A percentile compares a stretch with the other conserved stretches of the same genome.
phyloP scores from a whole-genome alignment of 1,140 invertebrate genomes.

The Psilanteris sp. region DNA sequence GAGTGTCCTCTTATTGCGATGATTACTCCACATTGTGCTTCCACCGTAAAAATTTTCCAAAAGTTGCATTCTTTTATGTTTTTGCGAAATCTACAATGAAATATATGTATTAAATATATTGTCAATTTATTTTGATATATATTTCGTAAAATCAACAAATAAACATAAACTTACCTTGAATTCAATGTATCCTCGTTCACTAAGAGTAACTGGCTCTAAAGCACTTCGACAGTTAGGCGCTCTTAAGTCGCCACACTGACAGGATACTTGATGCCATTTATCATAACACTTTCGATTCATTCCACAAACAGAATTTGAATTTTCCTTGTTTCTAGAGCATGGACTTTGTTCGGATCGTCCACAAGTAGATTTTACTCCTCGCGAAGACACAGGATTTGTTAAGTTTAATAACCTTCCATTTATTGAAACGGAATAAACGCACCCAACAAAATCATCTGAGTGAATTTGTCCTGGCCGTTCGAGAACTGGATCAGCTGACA shows the following conservation, averaged over 20 bases:
- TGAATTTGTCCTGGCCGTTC: constrained; percentile 92
- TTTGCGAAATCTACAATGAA: constrained; percentile 86
- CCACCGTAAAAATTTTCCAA: constrained; percentile 88
- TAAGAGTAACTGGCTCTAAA: constrained; percentile 88
- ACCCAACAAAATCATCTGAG: constrained; percentile 95
- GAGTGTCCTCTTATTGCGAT: constrained; percentile 69
- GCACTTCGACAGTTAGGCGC: constrained; percentile 90
- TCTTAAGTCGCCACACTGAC: constrained; percentile 84
- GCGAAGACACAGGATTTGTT: constrained; percentile 86
- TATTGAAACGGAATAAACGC: constrained; percentile 92
- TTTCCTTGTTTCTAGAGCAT: constrained; percentile 79
- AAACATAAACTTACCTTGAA: constrained; percentile 80
- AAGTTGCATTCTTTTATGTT: constrained; percentile 91
- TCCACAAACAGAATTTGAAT: constrained; percentile 82
- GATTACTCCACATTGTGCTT: constrained; percentile 84
- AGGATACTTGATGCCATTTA: constrained; percentile 87
- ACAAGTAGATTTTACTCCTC: constrained; percentile 88
- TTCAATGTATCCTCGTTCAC: constrained; percentile 87
- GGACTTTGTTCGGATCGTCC: constrained; percentile 83
- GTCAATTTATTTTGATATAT: too few species aligned
- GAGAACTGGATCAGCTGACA: constrained; percentile 89
- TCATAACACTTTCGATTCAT: constrained; percentile 87
- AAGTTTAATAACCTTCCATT: constrained; percentile 91
- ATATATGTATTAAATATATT: too few species aligned
- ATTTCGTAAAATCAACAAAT: too few species aligned